Conservation (phyloP, 2,113 vertebrate species). For the Ciconia stormi region DNA sequence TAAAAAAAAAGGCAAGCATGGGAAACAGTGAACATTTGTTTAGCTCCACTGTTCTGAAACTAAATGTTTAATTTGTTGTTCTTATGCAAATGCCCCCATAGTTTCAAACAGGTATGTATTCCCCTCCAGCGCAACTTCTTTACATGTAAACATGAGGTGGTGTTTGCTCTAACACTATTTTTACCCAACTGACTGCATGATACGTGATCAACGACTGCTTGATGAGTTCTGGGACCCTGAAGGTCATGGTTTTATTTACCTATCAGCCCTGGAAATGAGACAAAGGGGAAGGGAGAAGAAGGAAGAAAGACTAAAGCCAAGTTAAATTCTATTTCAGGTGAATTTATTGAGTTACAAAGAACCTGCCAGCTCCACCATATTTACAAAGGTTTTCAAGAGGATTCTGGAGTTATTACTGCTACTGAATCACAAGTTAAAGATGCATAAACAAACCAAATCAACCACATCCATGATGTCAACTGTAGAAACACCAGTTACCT, state of each 20-base stretch:
- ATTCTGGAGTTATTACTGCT: not conserved
- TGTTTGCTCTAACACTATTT: not conserved
- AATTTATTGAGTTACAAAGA: constrained; percentile 58
- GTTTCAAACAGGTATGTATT: not conserved
- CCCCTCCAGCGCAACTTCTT: not conserved
- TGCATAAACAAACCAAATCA: not conserved
- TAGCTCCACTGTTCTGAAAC: not conserved
- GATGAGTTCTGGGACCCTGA: not conserved
- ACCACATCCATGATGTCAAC: not conserved
- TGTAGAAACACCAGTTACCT: not conserved
- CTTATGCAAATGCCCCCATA: not conserved
- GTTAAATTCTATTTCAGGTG: not conserved
- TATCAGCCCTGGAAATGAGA: not conserved
- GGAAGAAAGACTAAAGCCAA: not conserved
- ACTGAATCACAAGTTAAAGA: not conserved
- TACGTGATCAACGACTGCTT: not conserved
- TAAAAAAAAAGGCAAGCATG: not conserved
- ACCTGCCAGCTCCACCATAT: constrained; percentile 32
- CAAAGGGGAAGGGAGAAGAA: not conserved
- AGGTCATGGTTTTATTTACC: not conserved
- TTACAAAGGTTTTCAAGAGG: constrained; percentile 36
- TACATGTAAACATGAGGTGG: not conserved
- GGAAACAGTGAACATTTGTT: not conserved
- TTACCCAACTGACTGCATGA: not conserved
- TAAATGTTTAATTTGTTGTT: not conserved